Base-by-base conservation (phyloP, 2,888 invertebrate genomes). In the Euplexia lucipara region DNA sequence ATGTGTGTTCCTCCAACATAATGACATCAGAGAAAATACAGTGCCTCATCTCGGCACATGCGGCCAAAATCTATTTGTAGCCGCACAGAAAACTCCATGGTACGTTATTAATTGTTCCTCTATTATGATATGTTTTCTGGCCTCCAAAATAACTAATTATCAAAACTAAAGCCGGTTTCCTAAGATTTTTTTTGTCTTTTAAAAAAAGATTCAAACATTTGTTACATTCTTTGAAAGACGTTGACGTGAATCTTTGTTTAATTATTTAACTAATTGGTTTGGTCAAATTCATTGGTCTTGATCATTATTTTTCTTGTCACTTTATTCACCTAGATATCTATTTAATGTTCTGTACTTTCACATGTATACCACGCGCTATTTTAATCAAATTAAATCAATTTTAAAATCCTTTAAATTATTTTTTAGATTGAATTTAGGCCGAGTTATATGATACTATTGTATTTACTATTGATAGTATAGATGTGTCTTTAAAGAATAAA, bases 41-140 rank as follows among this genome's bases (percentile, higher is more conserved):
- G 96, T 97, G 34, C 96, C 97, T 16, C 92, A 96, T 66, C 96
- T 97, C 75, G 98, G 98, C 34, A 92, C 96, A 32, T 98, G 98
- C 85, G 98, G 98, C 2, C 98, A 98, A 89, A 98, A 98, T 89
- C 97, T 98, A 67, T 98, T 98, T 88, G 97, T 98, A 30, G 96
- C 98, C n/a, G 96, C 97, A 2, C 97, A 97, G 76, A 97, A 97
- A 91, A 97, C 98, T 26, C 97, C 97, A 34, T 98, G 98, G 98
- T 97, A 93, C 93, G 71, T 54, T 39, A 16, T 41, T 54, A 18
- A 61, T 48, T 56, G 26, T 45, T 32, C 5, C 16, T 30, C 14
- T 39, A 47, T 53, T 22, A 30, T n/a, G n/a, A 6, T 30, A n/a
- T 41, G 35, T 48, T 30, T 41, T 20, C 3, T 49, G 16, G 20